phyloP scores from a whole-genome alignment of 2,113 vertebrate species.

The Isichthys henryi region DNA sequence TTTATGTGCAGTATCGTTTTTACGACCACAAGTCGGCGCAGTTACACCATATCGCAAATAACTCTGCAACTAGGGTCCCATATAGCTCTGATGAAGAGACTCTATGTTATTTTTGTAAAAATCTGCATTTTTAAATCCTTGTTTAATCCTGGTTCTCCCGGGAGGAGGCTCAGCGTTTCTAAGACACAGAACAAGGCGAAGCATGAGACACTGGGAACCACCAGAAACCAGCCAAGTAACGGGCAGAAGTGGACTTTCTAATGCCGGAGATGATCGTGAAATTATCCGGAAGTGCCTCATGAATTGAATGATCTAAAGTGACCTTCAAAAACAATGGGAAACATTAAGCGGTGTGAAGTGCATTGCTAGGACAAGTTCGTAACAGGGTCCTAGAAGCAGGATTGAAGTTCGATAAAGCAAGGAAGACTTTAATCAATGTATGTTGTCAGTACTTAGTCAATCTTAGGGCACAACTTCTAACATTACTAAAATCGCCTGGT shows the following conservation, averaged over 20 bases:
- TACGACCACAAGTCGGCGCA: constrained; percentile 10
- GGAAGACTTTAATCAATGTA: neutral
- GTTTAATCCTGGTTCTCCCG: neutral
- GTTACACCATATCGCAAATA: neutral
- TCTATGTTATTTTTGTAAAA: neutral
- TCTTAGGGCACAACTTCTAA: neutral
- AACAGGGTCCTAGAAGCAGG: neutral
- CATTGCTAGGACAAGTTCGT: neutral
- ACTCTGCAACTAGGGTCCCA: neutral
- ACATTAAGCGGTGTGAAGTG: neutral
- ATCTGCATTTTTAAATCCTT: neutral
- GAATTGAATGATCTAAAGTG: neutral
- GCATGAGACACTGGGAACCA: neutral
- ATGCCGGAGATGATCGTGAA: neutral
- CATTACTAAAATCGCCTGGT: neutral
- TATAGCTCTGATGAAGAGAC: neutral
- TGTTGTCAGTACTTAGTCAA: neutral
- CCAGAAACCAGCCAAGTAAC: neutral
- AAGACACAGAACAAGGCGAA: neutral
- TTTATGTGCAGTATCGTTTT: neutral
- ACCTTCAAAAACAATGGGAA: neutral
- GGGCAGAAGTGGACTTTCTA: neutral
- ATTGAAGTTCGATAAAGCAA: neutral
- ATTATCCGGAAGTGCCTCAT: neutral
- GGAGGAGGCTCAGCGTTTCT: neutral